Base-by-base conservation (phyloP, 2,113 vertebrate species). In the Calonectris borealis region DNA sequence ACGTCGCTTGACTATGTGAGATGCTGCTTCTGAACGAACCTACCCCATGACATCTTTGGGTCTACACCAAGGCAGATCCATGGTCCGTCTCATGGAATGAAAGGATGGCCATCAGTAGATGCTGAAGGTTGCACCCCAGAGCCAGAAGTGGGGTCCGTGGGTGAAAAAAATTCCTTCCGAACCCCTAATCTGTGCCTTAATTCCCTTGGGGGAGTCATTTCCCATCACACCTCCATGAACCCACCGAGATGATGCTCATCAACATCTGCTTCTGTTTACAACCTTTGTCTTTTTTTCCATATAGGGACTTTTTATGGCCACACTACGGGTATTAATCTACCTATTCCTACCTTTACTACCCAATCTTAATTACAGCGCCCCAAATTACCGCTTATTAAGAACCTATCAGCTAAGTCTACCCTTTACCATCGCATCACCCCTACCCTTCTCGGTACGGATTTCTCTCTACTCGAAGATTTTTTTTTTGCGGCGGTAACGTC, bases 291-390 rank as follows among this genome's bases (percentile, higher is more conserved):
- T 34, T 11, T 78, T 62, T 32, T 49, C 76, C 32, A 6, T 7
- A 4, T 14, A 9, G 20, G 19, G 27, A 15, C 27, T 11, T 15
- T 19, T 40, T 25, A 5, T 6, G 19, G 46, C 58, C 58, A 2
- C 26, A 0, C 34, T 13, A 24, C 14, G 2, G 31, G 20, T 13
- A 25, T 40, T 40, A 25, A 25, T 18, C 9, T 6, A 5, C 20
- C 20, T 7, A 2, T 10, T 31, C 9, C 20, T 14, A 5, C 25
- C 20, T 51, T 51, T 40, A 5, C 58, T 11, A 25, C 46, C 58
- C 44, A 7, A 25, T 25, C 16, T 62, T 32, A 49, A 62, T 7
- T 8, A 10, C 5, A 6, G 11, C 14, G 15, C 73, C 73, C 57
- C 73, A n/a, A 61, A 77, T 48, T 48, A 22, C 13, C 18, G 1